These are phyloP conservation scores for Sycobia sp. DNA, from an alignment of 1,140 invertebrate species.

Conservation along the genomic window DNA sequence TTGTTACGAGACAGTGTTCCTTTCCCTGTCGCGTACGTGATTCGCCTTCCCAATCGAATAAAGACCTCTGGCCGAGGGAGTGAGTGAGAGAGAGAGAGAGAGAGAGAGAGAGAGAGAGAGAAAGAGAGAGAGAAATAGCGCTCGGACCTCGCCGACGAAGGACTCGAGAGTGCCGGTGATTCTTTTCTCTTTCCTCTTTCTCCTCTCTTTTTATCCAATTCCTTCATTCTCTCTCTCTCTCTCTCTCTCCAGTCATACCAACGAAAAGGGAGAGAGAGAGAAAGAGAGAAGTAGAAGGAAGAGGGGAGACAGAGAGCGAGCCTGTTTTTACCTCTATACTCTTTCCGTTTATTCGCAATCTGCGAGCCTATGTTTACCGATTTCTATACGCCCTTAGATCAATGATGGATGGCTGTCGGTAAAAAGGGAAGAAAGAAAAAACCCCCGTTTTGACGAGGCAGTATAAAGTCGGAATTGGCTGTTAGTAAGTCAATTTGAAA, in stretches of 20 bases:
- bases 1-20: slow-evolving; percentile 56
- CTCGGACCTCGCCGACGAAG: not conserved
- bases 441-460: too few species aligned
- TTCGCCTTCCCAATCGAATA: slow-evolving; percentile 59
- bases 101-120: slow-evolving; percentile 4
- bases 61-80: slow-evolving; percentile 47
- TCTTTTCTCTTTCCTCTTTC: slow-evolving; percentile 22
- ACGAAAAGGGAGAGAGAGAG: not conserved
- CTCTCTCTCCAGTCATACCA: not conserved
- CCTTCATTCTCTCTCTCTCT: too few species aligned
- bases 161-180: too few species aligned
- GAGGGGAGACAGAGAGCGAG: slow-evolving; percentile 11
- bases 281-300: not conserved
- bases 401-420: not conserved
- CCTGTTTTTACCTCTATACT: not conserved
- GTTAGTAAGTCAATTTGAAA: too few species aligned
- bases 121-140: slow-evolving; percentile 22
- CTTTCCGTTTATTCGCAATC: not conserved
- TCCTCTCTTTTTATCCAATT: not conserved
- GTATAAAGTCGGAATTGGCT: too few species aligned
- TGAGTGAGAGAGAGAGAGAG: not conserved
- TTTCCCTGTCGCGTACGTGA: slow-evolving; percentile 56
- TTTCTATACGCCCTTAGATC: not conserved
- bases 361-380: not conserved
- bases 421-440: too few species aligned